Evolutionary conservation across 2,113 vertebrate species (phyloP).

Genomic region (Nothocercus nigrocapillus): DNA sequence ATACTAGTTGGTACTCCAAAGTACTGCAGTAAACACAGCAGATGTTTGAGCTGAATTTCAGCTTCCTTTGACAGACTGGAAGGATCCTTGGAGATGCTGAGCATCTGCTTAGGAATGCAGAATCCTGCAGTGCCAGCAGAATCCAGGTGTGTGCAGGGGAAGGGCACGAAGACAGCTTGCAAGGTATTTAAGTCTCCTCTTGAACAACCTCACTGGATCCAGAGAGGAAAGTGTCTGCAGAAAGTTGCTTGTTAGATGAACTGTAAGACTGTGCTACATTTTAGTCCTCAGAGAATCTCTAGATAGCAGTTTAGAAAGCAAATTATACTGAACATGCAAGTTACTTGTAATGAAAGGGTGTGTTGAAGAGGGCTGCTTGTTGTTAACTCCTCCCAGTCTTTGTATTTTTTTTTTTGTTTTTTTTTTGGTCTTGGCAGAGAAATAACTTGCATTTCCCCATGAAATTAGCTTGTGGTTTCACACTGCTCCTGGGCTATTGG

Average conservation of each 20-base stretch:
- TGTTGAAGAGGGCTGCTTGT: not conserved
- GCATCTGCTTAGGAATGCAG: not conserved
- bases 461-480: not conserved
- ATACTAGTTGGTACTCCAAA: not conserved
- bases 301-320: not conserved
- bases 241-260: not conserved
- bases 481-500: not conserved
- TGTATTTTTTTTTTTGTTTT: not conserved
- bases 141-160: not conserved
- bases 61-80: not conserved
- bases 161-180: not conserved
- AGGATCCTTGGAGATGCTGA: not conserved
- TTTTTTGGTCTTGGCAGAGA: not conserved
- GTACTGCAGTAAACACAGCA: not conserved
- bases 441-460: rapidly evolving
- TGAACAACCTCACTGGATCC: not conserved
- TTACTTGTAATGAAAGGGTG: not conserved
- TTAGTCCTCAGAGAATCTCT: not conserved
- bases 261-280: not conserved
- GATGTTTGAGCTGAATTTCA: not conserved
- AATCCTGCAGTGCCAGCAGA: not conserved
- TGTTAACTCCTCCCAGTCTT: not conserved
- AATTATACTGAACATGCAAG: not conserved
- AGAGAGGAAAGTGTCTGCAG: not conserved
- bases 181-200: not conserved